Conservation (phyloP, 2,797 vertebrate genomes). For the Microchirus variegatus region DNA sequence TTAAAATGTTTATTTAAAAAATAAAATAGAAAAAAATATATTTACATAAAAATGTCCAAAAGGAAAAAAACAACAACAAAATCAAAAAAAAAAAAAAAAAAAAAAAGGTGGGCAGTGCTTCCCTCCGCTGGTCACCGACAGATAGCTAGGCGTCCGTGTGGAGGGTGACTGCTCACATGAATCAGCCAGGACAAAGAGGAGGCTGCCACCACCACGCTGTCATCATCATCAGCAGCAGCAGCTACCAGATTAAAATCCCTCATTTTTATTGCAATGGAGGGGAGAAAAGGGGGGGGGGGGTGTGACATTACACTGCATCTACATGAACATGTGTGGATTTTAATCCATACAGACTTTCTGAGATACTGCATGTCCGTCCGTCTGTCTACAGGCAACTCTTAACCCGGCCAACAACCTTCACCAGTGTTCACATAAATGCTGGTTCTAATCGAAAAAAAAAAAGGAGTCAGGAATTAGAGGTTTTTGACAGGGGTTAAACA, state of each 20-base stretch:
- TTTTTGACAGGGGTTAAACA: constrained; percentile 6
- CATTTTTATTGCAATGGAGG: constrained; percentile 60
- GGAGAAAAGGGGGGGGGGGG: constrained; percentile 36
- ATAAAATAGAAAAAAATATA: constrained; percentile 97
- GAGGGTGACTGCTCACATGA: constrained; percentile 66
- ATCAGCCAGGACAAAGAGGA: constrained; percentile 60
- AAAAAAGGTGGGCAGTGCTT: constrained; percentile 63
- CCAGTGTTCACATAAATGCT: constrained; percentile 44
- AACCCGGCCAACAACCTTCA: constrained; percentile 35
- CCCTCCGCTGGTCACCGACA: constrained; percentile 59
- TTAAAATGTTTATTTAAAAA: constrained; percentile 99
- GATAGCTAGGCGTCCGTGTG: constrained; percentile 44
- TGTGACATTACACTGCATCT: constrained; percentile 66
- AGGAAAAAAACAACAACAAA: constrained; percentile 64
- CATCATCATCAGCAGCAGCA: constrained; percentile 60
- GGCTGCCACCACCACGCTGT: constrained; percentile 41
- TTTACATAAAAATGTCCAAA: constrained; percentile 97
- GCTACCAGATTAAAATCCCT: constrained; percentile 74
- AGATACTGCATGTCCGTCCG: constrained; percentile 53
- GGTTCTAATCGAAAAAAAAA: constrained; percentile 62
- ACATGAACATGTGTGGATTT: constrained; percentile 60
- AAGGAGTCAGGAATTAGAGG: no score
- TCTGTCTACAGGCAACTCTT: constrained; percentile 60
- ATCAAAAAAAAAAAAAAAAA: constrained; percentile 46
- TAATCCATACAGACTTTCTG: constrained; percentile 49